Conservation (phyloP, 1,140 invertebrate species). For the Sweltsa coloradensis region DNA sequence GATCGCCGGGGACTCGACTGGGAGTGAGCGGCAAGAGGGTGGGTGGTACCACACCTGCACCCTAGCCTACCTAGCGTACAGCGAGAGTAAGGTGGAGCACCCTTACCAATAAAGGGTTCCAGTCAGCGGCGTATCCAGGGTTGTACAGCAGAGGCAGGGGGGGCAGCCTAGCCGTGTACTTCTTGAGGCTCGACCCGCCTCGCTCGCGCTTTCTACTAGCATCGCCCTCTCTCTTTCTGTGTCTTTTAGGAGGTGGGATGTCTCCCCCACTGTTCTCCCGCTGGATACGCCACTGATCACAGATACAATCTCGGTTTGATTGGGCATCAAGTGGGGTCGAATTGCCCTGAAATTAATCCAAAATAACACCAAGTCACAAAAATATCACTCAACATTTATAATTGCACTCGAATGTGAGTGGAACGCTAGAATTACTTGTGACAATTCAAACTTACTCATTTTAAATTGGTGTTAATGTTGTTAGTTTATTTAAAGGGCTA, state of each 20-base stretch:
- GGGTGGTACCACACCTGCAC: no score
- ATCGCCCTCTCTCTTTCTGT: slow-evolving; percentile 10
- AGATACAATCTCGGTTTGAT: slow-evolving; percentile 17
- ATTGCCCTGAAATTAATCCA: slow-evolving; percentile 15
- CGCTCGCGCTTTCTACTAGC: slow-evolving; percentile 3
- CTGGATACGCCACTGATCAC: slow-evolving; percentile 33
- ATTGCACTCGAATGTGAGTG: no score
- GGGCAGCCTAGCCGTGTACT: slow-evolving; percentile 26
- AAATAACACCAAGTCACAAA: slow-evolving; percentile 6
- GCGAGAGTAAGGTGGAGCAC: no score
- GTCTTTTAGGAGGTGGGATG: slow-evolving; percentile 14
- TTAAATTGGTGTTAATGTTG: not conserved
- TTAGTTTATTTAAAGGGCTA: not conserved
- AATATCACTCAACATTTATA: not conserved
- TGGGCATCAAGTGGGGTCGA: slow-evolving; percentile 13
- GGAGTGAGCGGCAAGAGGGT: no score
- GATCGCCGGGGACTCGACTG: no score
- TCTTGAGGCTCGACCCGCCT: slow-evolving; percentile 17
- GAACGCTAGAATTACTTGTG: not conserved
- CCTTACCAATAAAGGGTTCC: slow-evolving; percentile 21
- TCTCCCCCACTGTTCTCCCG: slow-evolving; percentile 17
- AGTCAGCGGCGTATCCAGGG: slow-evolving; percentile 31
- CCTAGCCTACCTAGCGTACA: no score
- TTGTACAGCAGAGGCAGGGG: slow-evolving; percentile 25
- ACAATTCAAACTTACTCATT: not conserved